Percentiles rank a stretch among this genome's conserved stretches.
These are phyloP conservation scores for Danio tinwini DNA, from an alignment of 2,797 vertebrate species.

Conservation along the genomic window DNA sequence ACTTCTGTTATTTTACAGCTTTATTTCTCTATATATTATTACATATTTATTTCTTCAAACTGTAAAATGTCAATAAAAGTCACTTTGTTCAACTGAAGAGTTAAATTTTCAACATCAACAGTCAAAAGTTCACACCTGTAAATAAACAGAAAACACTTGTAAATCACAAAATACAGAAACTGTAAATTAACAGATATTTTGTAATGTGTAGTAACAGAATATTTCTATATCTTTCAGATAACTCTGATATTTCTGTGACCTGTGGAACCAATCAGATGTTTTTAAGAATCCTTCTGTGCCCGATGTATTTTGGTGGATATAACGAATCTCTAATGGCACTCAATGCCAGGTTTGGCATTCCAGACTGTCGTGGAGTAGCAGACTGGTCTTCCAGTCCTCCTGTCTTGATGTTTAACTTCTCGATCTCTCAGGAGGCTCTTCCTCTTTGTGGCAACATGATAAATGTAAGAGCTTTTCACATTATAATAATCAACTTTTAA, in stretches of 20 bases:
- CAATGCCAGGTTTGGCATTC: conserved; percentile 62
- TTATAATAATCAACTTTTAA: background rate
- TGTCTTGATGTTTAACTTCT: conserved; percentile 71
- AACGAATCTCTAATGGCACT: conserved; percentile 77
- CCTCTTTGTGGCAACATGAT: conserved; percentile 64
- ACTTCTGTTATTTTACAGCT: too few species aligned
- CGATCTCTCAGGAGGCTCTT: conserved; percentile 62
- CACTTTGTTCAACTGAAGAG: too few species aligned
- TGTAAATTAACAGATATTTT: too few species aligned
- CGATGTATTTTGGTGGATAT: conserved; percentile 74
- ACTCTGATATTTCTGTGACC: conserved; percentile 70
- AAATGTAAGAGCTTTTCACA: conserved; percentile 62
- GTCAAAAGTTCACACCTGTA: too few species aligned
- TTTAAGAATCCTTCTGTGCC: conserved; percentile 74
- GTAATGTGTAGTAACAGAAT: conserved; percentile 12
- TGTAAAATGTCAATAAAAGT: too few species aligned
- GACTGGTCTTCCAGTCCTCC: conserved; percentile 69
- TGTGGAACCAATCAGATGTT: conserved; percentile 74
- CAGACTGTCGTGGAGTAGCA: conserved; percentile 66
- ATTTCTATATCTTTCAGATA: conserved; percentile 62
- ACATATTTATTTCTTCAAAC: too few species aligned
- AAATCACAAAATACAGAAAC: too few species aligned
- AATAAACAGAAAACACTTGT: too few species aligned
- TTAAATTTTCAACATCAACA: too few species aligned
- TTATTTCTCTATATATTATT: too few species aligned